Conservation (phyloP, 2,888 invertebrate species). For the Alentia gelatinosa region DNA sequence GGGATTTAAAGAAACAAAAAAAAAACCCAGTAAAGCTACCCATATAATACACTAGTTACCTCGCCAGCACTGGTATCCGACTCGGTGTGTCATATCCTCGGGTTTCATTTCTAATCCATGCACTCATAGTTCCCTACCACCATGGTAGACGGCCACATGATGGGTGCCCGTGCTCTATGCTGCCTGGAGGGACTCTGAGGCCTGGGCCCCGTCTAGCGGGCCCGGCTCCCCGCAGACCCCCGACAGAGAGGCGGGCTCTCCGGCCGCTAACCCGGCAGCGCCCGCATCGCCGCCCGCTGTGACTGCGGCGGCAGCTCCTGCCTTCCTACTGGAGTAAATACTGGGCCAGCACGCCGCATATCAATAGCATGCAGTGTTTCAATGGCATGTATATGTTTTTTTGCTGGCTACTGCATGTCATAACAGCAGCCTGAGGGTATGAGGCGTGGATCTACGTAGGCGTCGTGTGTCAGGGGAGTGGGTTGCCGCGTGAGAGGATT, state of each 20-base stretch:
- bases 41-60: neutral
- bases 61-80: neutral
- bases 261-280: neutral
- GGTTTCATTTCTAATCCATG: neutral
- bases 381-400: no score
- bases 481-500: no score
- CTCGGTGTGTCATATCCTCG: neutral
- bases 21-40: neutral
- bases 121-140: neutral
- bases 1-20: neutral
- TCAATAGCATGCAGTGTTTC: no score
- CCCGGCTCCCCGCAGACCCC: neutral
- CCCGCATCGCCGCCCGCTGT: neutral
- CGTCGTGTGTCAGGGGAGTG: no score
- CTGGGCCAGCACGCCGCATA: no score
- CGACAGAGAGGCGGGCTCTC: neutral
- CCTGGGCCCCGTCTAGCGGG: neutral
- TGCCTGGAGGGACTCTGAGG: neutral
- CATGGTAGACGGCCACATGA: neutral
- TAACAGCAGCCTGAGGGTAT: no score
- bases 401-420: no score
- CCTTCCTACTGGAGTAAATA: neutral
- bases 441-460: no score
- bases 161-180: neutral
- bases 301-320: neutral